Evolutionary conservation across 2,113 vertebrate genomes (phyloP).

Genomic region (Dromaius novaehollandiae): DNA sequence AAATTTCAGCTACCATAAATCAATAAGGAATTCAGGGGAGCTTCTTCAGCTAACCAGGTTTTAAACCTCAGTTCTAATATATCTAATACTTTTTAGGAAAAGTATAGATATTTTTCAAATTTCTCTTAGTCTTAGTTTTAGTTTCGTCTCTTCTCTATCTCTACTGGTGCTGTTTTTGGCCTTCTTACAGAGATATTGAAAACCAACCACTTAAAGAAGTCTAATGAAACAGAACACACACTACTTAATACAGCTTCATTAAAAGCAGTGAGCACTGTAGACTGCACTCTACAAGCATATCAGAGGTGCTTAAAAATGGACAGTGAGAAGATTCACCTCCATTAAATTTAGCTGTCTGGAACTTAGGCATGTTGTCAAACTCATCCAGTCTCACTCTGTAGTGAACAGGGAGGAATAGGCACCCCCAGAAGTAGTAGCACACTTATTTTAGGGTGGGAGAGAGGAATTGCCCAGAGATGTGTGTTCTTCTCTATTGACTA

Average conservation of each 20-base stretch:
- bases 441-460: background rate
- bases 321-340: background rate
- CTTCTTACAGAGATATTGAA: background rate
- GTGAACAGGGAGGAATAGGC: background rate
- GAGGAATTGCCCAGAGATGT: background rate
- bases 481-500: background rate
- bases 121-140: background rate
- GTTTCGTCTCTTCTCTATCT: background rate
- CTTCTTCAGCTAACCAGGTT: background rate
- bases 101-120: background rate
- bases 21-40: background rate
- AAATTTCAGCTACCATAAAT: background rate
- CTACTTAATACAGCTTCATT: background rate
- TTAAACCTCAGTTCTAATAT: background rate
- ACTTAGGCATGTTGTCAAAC: background rate
- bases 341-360: fast-evolving
- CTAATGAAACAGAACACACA: background rate
- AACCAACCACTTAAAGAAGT: background rate
- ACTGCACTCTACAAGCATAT: fast-evolving
- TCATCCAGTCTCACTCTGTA: no score
- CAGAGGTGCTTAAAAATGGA: background rate
- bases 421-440: fast-evolving
- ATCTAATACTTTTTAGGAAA: background rate
- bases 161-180: background rate
- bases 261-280: background rate